Evolutionary conservation across 1,140 invertebrate genomes (phyloP), one percentile per base, ranked within the genome.

Genomic region (Zaprionus vittiger): DNA sequence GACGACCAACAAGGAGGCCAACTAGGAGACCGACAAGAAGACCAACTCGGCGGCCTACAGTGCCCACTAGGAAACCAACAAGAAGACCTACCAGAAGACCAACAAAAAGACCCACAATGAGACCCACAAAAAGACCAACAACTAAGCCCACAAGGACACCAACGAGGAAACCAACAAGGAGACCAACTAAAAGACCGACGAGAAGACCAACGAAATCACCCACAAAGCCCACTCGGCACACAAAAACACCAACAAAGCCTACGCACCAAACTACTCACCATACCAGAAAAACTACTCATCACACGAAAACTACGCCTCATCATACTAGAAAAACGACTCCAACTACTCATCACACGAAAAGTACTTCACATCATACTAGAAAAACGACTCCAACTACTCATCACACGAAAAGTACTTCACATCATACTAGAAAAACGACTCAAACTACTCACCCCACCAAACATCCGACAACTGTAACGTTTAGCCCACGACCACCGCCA

Each of bases 101-200:
- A 38, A 38, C 37, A 14, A 38, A 38, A 14, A 38, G 4, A 38
- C 37, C 37, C 34, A 34, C 34, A 34, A 34, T 5, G 31, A 34
- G 31, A 12, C 31, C 31, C 4, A 44, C 41, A n/a, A 17, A 17
- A 44, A 4, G n/a, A 24, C 49, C 49, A 54, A 28, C 24, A 22
- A 49, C 1, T n/a, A 49, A 12, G 15, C 47, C 47, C 7, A 38
- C 37, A 15, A 38, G 4, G 7, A 38, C 4, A 38, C 37, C 37
- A 12, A 38, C 59, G 2, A 38, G 5, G 38, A 61, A 31, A 60
- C 59, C 34, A 0, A 61, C 59, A 7, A 61, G 6, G 41, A 61
- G 20, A 61, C 37, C 59, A 1, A 61, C 59, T n/a, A 61, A 44
- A 14, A 26, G 12, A 26, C 59, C 59, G 22, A 61, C 59, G 20